Base-by-base conservation (phyloP, 92 coral and sea anemone species). In the Zoanthus solanderi region DNA sequence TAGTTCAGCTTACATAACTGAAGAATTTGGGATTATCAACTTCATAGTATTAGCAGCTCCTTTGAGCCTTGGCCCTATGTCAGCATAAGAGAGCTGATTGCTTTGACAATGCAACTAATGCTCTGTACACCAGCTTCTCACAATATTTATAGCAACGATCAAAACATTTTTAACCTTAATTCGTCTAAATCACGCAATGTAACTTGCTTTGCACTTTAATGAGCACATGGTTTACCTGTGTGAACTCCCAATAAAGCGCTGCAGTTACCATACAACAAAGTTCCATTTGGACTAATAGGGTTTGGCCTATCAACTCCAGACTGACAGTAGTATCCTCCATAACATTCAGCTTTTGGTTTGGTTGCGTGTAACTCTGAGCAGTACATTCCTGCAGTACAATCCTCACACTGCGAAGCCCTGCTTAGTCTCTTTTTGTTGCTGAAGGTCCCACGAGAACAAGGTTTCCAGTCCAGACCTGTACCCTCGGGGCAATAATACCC, bases 401-500 rank as follows among this genome's bases (percentile, higher is more conserved):
- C 91, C 87, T 93, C 91, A 76, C 99, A 97, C 93, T 97, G 96
- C 1, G 95, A 93, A 30, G 82, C 79, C 88, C 87, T 83, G 75
- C 90, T 74, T 7, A 97, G 96, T 46, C 83, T 87, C 48, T 89
- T 93, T 50, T 81, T 78, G 75, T 93, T 93, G 60, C 98, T 97
- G 92, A 88, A 97, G 9, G 98, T 90, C 50, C 99, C 99, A 12
- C 89, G 93, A 6, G 99, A 98, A 56, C 99, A 97, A 11, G 98
- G 73, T 71, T 95, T 89, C 99, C 99, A 97, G 90, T 97, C 92
- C 63, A 94, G 90, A 7, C 99, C 99, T 71, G 97, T 97, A 68
- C 97, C 93, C 45, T 92, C 42, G 15, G 99, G 99, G 74, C 99
- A 97, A 83, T 91, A 97, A 83, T 97, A 97, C 16, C 99, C 99